Conservation (phyloP, 1,140 invertebrate species). For the Aplysia californica region DNA sequence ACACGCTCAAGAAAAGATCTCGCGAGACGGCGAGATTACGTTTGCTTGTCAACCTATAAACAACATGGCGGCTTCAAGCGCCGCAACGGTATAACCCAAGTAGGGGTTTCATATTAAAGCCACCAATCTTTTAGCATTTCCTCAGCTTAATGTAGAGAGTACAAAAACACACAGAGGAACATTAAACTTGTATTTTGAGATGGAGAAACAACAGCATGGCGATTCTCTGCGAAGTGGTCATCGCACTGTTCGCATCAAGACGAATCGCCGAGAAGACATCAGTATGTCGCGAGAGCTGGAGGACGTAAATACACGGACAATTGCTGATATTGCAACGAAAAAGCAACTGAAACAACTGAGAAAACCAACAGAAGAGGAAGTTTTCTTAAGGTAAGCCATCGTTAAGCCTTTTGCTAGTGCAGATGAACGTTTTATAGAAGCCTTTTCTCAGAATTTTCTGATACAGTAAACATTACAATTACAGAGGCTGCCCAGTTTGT, state of each 20-base stretch:
- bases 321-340: slow-evolving; percentile 36
- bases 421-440: too few species aligned
- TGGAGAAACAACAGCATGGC: not conserved
- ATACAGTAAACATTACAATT: not conserved
- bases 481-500: not conserved
- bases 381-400: slow-evolving; percentile 39
- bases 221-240: slow-evolving; percentile 24
- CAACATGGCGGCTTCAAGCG: slow-evolving; percentile 45
- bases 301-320: slow-evolving; percentile 39
- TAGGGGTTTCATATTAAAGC: too few species aligned
- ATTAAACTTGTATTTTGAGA: too few species aligned
- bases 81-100: too few species aligned
- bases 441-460: too few species aligned
- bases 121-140: too few species aligned
- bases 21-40: slow-evolving; percentile 34
- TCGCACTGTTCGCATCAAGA: slow-evolving; percentile 36
- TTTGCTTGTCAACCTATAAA: slow-evolving; percentile 41
- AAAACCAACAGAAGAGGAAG: slow-evolving; percentile 42
- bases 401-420: too few species aligned
- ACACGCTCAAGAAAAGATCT: not conserved
- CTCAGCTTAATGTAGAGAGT: too few species aligned
- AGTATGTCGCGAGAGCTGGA: slow-evolving; percentile 40
- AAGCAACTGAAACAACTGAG: slow-evolving; percentile 31
- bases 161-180: too few species aligned
- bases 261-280: slow-evolving; percentile 42